phyloP scores from a whole-genome alignment of 1,140 invertebrate species.

The Aphelenchoides fujianensis region DNA sequence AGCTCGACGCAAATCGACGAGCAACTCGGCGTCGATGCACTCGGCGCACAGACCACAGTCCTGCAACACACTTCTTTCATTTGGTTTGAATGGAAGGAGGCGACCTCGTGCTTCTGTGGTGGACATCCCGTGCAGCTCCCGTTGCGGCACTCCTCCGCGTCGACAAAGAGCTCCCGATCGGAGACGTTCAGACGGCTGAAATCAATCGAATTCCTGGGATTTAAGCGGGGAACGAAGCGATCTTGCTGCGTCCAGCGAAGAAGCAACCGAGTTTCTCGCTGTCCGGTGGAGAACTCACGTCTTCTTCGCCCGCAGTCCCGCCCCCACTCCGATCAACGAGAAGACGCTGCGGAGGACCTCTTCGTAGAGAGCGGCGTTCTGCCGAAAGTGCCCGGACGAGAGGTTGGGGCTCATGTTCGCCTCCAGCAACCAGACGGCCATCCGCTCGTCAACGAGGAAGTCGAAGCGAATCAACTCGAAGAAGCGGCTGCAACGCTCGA shows the following conservation, averaged over 20 bases:
- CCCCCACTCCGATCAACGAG: conserved; percentile 74
- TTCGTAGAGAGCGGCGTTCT: conserved; percentile 80
- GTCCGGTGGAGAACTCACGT: conserved; percentile 9
- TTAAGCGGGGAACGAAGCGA: too few relatives aligned
- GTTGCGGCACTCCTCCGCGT: background rate
- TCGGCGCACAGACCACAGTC: conserved; percentile 76
- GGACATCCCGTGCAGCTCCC: background rate
- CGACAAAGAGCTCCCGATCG: conserved; percentile 14
- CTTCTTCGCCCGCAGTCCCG: conserved; percentile 63
- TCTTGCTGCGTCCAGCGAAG: conserved; percentile 21
- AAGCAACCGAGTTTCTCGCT: conserved; percentile 1
- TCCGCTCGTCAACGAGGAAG: conserved; percentile 81
- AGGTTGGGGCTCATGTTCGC: conserved; percentile 97
- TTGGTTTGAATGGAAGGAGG: too few relatives aligned
- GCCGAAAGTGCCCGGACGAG: conserved; percentile 83
- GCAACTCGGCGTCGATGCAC: conserved; percentile 71
- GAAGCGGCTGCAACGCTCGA: conserved; percentile 70
- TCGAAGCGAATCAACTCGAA: conserved; percentile 93
- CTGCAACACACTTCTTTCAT: conserved; percentile 62
- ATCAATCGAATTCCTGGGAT: too few relatives aligned
- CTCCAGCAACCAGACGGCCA: conserved; percentile 85
- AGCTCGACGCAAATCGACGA: conserved; percentile 69
- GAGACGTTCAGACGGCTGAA: conserved; percentile 69
- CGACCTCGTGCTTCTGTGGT: conserved; percentile 16
- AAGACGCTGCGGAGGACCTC: conserved; percentile 85